A percentile compares a stretch with the other conserved stretches of the same genome.
Evolutionary conservation across 2,113 vertebrate genomes (phyloP).

Genomic region (Numenius arquata): DNA sequence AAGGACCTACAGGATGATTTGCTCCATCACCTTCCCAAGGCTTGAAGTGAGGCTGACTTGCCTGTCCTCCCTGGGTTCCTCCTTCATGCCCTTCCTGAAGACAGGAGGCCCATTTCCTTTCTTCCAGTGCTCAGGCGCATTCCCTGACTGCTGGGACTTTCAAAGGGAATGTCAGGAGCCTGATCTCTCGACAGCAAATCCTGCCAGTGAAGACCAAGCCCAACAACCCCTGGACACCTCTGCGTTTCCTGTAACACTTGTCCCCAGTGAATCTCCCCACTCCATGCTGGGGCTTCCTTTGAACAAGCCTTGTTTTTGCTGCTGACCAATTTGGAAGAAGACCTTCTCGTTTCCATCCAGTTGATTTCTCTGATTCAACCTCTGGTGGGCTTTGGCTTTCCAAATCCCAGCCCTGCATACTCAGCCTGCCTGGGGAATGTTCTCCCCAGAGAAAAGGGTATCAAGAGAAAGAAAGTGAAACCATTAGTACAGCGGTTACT

Average conservation of each 20-base stretch:
- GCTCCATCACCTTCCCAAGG: too few species aligned
- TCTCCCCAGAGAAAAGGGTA: not conserved
- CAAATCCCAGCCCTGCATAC: not conserved
- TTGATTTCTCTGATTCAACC: not conserved
- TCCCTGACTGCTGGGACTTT: not conserved
- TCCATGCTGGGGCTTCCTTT: not conserved
- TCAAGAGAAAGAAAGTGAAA: not conserved
- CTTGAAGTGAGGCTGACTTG: too few species aligned
- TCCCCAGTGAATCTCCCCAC: not conserved
- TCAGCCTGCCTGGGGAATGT: not conserved
- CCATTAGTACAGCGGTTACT: not conserved
- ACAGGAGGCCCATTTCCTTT: too few species aligned
- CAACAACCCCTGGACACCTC: too few species aligned
- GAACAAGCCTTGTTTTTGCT: not conserved
- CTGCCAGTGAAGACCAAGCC: not conserved
- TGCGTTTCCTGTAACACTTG: not conserved
- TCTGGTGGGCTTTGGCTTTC: not conserved
- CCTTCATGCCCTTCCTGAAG: too few species aligned
- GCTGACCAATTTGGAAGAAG: not conserved
- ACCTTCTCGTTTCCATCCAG: not conserved
- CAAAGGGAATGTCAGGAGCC: not conserved
- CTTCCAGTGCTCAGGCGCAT: too few species aligned
- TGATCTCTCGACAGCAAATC: not conserved
- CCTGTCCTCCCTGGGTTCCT: too few species aligned
- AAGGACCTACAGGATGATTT: too few species aligned